Base-by-base conservation (phyloP, 2,797 vertebrate genomes). In the Harpagifer antarcticus region DNA sequence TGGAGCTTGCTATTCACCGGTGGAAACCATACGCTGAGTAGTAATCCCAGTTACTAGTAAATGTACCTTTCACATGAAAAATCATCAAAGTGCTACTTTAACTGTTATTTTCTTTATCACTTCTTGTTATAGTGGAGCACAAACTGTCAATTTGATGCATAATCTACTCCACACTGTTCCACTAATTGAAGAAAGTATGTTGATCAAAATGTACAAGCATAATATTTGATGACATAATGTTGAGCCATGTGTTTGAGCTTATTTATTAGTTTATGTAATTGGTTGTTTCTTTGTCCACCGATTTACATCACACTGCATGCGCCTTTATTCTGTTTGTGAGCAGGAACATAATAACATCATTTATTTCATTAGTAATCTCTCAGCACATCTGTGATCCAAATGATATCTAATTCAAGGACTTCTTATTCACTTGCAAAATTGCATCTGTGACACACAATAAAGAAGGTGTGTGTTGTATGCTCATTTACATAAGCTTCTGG, bases 401-500 rank as follows among this genome's bases (percentile, higher is more conserved):
- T 47, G 12, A 49, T 44, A 47, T 3, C 13, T 20, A 16, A 56
- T 31, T 40, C 11, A 14, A 50, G 12, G 19, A 19, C 43, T 31
- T 67, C 3, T 49, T 52, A 52, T 78, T 70, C 3, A 53, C 15
- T 3, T 54, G 11, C 9, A 52, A 47, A 60, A 65, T 11, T 9
- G 2, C 7, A 31, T 47, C 42, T n/a, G 15, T 61, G 40, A 20
- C 45, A 61, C 42, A 52, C 54, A 44, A 15, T 37, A 37, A 2
- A 7, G 33, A 27, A 37, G 33, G 4, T 17, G 23, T 53, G 13
- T 58, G 5, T 45, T 17, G 9, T 11, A 45, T n/a, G 17, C 37
- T 33, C 49, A 33, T 19, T 69, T 64, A 27, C 43, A 48, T 60
- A 60, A 68, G 37, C 19, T 9, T n/a, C 27, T 62, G 42, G 9